Base-by-base conservation (phyloP, 2,888 invertebrate genomes). In the Lycophotia porphyrea region DNA sequence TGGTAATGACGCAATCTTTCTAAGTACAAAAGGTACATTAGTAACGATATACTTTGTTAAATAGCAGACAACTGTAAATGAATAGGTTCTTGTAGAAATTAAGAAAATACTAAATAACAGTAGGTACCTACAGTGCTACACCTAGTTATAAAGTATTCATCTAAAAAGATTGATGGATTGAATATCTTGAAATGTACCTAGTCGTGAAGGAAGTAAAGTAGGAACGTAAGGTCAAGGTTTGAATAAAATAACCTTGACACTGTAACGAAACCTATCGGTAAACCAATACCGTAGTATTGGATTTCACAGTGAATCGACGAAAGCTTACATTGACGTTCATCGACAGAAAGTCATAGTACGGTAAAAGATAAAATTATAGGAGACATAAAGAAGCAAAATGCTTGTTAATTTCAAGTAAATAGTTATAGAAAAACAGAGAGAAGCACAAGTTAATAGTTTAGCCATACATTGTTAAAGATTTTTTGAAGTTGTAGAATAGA, bases 201-300 rank as follows among this genome's bases (percentile, higher is more conserved):
- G 52, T 52, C 2, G 13, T 13, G 1, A 31, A 64, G 27, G 34
- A 60, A 60, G 39, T n/a, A 4, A 34, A 44, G 4, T 39, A 42
- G 2, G 24, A n/a, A 58, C 60, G 31, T 36, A 31, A 71, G 8
- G 52, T 77, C 15, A 18, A 49, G 39, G 80, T 49, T 55, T 39
- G 5, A 21, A 55, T 13, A 64, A 21, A 78, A 49, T 31, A 5
- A 24, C 80, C 80, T 73, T 78, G 80, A 60, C 79, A 80, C 21
- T 77, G 77, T 55, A 47, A 71, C 55, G 24, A 77, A 77, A 77
- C 64, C 31, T 42, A 47, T 31, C 24, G 47, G 34, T 79, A 79
- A 79, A 71, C 71, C 44, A 71, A 71, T 71, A 80, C 63, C 39
- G 27, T 58, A 71, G 27, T 27, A 73, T 61, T 42, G 47, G 58